Evolutionary conservation across 2,113 vertebrate genomes (phyloP).

Genomic region (Lasiurus cinereus): DNA sequence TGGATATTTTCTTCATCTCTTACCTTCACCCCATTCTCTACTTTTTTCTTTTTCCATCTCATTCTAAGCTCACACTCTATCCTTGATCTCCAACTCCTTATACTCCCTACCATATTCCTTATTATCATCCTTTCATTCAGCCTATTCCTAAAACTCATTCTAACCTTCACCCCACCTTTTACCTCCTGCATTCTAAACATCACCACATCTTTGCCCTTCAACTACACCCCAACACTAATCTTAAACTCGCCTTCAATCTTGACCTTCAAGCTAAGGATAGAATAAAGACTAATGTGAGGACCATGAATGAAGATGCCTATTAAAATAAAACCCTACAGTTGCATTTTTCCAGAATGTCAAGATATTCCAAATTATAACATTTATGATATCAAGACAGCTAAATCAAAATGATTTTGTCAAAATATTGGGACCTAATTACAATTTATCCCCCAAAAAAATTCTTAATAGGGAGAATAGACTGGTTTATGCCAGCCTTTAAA

Average conservation of each 20-base stretch:
- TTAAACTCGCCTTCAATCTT: neutral
- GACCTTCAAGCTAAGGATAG: neutral
- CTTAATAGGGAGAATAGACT: neutral
- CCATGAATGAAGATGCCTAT: neutral
- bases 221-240: neutral
- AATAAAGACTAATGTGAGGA: neutral
- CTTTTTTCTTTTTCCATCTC: neutral
- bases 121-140: neutral
- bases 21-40: neutral
- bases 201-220: neutral
- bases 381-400: neutral
- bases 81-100: neutral
- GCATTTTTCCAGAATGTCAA: neutral
- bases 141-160: neutral
- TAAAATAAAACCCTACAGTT: neutral
- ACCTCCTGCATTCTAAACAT: neutral
- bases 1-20: neutral
- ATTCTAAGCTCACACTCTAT: neutral
- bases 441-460: neutral
- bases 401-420: slow-evolving; percentile 12
- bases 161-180: neutral
- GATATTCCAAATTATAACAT: slow-evolving; percentile 12
- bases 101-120: neutral
- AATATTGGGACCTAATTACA: neutral
- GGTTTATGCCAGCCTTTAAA: neutral